Evolutionary conservation across 1,140 invertebrate genomes (phyloP).

Genomic region (Steinernema khuongi): DNA sequence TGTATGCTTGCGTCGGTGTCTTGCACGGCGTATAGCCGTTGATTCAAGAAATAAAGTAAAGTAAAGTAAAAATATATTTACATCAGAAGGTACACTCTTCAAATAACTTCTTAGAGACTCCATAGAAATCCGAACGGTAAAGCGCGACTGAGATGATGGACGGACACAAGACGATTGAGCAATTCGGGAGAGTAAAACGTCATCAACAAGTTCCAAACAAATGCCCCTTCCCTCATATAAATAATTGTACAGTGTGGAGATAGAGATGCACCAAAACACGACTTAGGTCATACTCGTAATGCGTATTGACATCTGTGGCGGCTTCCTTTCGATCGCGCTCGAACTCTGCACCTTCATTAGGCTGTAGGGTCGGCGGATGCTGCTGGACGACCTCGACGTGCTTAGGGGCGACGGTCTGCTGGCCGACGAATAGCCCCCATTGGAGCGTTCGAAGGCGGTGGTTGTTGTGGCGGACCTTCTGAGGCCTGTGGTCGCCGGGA

Average conservation of each 20-base stretch:
- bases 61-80: neutral
- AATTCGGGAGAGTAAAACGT: neutral
- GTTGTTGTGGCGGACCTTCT: neutral
- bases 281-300: constrained; percentile 9
- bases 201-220: neutral
- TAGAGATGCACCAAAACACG: neutral
- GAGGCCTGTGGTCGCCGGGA: neutral
- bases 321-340: neutral
- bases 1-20: too few relatives aligned
- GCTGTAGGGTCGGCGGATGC: neutral
- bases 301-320: constrained; percentile 8
- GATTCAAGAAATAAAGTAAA: too few relatives aligned
- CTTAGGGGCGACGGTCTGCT: neutral
- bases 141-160: neutral
- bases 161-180: neutral
- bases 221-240: neutral
- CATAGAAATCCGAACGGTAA: neutral
- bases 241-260: neutral
- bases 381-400: neutral
- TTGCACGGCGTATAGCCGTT: too few relatives aligned
- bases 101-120: neutral
- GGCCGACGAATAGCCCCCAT: neutral
- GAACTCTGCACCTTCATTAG: constrained; percentile 11
- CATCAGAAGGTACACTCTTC: neutral
- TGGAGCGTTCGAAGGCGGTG: neutral